Conservation (phyloP, 2,888 invertebrate species). For the Alloplasta piceator region DNA sequence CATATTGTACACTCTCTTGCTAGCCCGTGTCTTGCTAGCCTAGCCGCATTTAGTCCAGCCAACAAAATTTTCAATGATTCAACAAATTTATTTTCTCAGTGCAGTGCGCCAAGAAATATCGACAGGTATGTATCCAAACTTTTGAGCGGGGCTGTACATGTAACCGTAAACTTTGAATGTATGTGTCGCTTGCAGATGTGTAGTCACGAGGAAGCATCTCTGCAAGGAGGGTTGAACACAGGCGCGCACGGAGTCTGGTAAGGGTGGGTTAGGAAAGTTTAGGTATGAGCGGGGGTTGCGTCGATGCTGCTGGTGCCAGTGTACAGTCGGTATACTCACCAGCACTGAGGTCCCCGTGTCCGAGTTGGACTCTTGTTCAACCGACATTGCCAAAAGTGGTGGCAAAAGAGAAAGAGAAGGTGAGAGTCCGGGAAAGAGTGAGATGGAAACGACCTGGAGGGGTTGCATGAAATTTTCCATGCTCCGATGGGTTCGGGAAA, state of each 20-base stretch:
- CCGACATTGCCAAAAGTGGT: constrained; percentile 18
- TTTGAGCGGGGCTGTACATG: too few relatives aligned
- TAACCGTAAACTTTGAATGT: neutral
- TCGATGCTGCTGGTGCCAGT: constrained; percentile 25
- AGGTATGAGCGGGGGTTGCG: constrained; percentile 31
- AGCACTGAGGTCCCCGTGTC: constrained; percentile 15
- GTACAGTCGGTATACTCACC: constrained; percentile 25
- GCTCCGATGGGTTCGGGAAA: constrained; percentile 32
- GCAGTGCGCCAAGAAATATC: too few relatives aligned
- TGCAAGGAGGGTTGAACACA: neutral
- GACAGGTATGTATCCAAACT: too few relatives aligned
- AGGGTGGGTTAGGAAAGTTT: constrained; percentile 8
- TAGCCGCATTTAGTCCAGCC: too few relatives aligned
- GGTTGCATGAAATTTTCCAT: constrained; percentile 17
- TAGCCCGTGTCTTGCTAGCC: too few relatives aligned
- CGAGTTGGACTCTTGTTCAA: constrained; percentile 38
- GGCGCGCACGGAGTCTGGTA: constrained; percentile 25
- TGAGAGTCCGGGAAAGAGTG: constrained; percentile 2
- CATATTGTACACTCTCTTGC: too few relatives aligned
- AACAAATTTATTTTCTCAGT: too few relatives aligned
- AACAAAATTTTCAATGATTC: too few relatives aligned
- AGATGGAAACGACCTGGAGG: too few relatives aligned
- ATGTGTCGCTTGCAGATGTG: neutral
- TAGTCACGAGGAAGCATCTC: neutral
- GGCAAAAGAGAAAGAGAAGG: constrained; percentile 14